Percentiles rank a stretch among this genome's conserved stretches.
Evolutionary conservation across 1,140 invertebrate genomes (phyloP).

Genomic region (Melitaea cinxia): DNA sequence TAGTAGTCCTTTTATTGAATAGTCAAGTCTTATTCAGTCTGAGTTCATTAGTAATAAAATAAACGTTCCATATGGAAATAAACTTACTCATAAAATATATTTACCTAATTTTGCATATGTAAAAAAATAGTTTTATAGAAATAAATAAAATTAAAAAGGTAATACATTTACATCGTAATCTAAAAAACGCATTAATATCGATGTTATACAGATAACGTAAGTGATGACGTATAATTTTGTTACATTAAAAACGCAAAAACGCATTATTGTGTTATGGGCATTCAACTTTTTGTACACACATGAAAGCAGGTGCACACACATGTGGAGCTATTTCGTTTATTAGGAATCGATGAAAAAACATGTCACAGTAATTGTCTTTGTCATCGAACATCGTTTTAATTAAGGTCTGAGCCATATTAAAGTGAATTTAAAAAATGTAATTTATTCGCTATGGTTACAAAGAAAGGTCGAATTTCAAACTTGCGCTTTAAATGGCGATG

Average conservation of each 20-base stretch:
- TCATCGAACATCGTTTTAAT: slow-evolving; percentile 8
- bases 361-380: slow-evolving; percentile 61
- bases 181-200: background rate
- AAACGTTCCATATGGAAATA: too few species aligned
- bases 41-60: too few species aligned
- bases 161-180: background rate
- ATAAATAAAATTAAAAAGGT: background rate
- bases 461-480: background rate
- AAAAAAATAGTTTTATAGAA: background rate
- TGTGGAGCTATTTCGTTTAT: slow-evolving; percentile 47
- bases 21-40: too few species aligned
- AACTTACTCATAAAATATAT: too few species aligned
- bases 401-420: background rate
- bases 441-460: background rate
- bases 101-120: too few species aligned
- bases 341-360: slow-evolving; percentile 56
- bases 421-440: background rate
- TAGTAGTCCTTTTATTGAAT: too few species aligned
- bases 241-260: slow-evolving; percentile 39
- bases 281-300: slow-evolving; percentile 65
- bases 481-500: background rate
- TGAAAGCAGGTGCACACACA: slow-evolving; percentile 60
- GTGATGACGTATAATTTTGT: slow-evolving; percentile 34
- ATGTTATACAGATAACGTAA: slow-evolving; percentile 13
- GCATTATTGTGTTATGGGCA: slow-evolving; percentile 55